Base-by-base conservation (phyloP, 2,888 invertebrate species). In the Ephialtes manifestator region DNA sequence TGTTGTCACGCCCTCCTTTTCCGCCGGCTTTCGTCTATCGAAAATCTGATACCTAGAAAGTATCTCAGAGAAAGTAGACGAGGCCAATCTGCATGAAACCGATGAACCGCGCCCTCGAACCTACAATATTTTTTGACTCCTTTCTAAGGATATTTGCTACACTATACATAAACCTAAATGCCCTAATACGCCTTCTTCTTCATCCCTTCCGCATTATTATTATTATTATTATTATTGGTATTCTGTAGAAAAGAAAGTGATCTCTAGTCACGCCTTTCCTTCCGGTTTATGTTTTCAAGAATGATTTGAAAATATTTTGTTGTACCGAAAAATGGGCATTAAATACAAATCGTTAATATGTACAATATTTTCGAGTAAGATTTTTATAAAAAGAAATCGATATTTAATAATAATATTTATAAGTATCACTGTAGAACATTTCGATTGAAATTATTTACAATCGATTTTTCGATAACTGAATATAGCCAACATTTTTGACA, bases 1-100 rank as follows among this genome's bases (percentile, higher is more conserved):
- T 39, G 79, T 80, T 68, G 81, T 83, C 76, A 85, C 85, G 85
- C 82, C 84, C 68, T 71, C 67, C 35, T 55, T 81, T 75, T 74
- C 83, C 85, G 79, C 76, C 67, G 70, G 60, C 35, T 39, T 24
- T 63, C 31, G 46, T 31, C 74, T 51, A 70, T 72, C 74, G 67
- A 70, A 68, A 76, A 85, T 86, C 77, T 67, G 51, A 80, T 79
- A 68, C 71, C 28, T 39, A 39, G 46, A 67, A 72, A 67, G 67
- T n/a, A 63, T 31, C 43, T 55, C 51, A 51, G 24, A 67, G 65
- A 75, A 74, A 68, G 43, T 53, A 24, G 51, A 43, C 70, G 58
- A 24, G 46, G 5, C 76, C 79, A 89, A 90, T 90, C 89, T 88
- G 87, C 88, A 86, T 84, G 84, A 63, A 83, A 83, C 72, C 80